Conservation (phyloP, 2,888 invertebrate species). For the Leucania comma region DNA sequence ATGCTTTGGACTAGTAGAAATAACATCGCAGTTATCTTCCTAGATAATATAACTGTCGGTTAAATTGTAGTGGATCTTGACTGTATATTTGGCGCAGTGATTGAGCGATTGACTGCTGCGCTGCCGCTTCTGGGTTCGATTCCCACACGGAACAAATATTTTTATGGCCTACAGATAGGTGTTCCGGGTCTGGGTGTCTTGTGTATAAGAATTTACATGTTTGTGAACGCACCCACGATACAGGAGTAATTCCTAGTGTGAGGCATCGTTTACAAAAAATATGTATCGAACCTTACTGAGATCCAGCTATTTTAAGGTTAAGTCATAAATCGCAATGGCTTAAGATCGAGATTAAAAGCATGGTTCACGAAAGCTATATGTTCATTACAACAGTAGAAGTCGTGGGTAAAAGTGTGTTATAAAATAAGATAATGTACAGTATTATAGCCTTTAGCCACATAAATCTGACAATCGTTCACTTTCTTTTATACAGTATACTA, state of each 20-base stretch:
- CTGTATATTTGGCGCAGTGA: too few species aligned
- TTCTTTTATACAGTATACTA: conserved; percentile 51
- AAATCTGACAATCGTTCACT: conserved; percentile 55
- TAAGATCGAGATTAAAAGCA: conserved; percentile 20
- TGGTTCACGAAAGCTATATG: conserved; percentile 22
- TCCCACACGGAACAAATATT: too few species aligned
- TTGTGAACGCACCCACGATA: too few species aligned
- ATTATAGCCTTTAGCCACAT: conserved; percentile 49
- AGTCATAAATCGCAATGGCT: conserved; percentile 27
- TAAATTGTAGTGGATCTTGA: not conserved
- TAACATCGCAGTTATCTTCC: not conserved
- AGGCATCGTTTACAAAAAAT: too few species aligned
- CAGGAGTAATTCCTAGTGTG: too few species aligned
- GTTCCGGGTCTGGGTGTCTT: too few species aligned
- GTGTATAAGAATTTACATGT: too few species aligned
- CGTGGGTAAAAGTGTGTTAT: conserved; percentile 51
- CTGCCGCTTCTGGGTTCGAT: too few species aligned
- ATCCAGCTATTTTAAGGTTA: conserved; percentile 5
- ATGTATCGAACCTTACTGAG: not conserved
- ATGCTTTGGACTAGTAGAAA: too few species aligned
- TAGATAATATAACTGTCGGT: not conserved
- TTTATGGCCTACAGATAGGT: too few species aligned
- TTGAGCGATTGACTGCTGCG: too few species aligned
- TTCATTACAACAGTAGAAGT: conserved; percentile 25
- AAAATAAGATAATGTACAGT: conserved; percentile 39